A percentile compares a stretch with the other conserved stretches of the same genome.
Conservation (phyloP, 2,888 invertebrate genomes). For the Spialia ferax region DNA sequence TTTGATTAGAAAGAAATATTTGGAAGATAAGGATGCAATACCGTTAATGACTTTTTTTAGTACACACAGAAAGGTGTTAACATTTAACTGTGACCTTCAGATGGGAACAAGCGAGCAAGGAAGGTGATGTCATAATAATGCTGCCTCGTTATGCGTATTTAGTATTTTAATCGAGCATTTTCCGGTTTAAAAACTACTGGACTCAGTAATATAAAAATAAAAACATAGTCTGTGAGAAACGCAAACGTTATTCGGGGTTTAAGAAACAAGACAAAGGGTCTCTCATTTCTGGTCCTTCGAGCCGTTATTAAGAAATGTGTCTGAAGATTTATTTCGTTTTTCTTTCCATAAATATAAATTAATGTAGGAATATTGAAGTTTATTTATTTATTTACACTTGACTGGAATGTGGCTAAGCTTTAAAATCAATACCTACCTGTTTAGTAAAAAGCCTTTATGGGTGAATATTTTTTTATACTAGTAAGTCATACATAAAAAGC, state of each 20-base stretch:
- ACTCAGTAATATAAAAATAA: background rate
- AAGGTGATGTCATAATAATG: slow-evolving; percentile 45
- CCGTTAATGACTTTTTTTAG: background rate
- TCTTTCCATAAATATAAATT: background rate
- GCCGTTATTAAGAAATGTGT: background rate
- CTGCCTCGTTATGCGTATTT: slow-evolving; percentile 16
- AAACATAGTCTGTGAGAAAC: too few relatives aligned
- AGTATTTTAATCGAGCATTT: background rate
- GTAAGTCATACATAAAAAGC: too few relatives aligned
- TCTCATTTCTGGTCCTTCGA: slow-evolving; percentile 31
- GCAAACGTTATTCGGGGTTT: background rate
- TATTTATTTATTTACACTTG: background rate
- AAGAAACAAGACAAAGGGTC: background rate
- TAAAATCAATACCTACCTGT: slow-evolving; percentile 5
- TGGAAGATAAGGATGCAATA: background rate
- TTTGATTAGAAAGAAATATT: background rate
- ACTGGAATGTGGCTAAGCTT: background rate
- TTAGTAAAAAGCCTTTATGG: too few relatives aligned
- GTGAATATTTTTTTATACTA: too few relatives aligned
- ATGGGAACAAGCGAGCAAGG: slow-evolving; percentile 11
- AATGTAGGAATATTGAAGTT: background rate
- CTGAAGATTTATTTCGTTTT: background rate
- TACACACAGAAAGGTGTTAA: too few relatives aligned
- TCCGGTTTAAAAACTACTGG: background rate
- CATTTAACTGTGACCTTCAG: slow-evolving; percentile 42